Evolutionary conservation across 1,140 invertebrate species (phyloP).

Genomic region (Araneus ventricosus): DNA sequence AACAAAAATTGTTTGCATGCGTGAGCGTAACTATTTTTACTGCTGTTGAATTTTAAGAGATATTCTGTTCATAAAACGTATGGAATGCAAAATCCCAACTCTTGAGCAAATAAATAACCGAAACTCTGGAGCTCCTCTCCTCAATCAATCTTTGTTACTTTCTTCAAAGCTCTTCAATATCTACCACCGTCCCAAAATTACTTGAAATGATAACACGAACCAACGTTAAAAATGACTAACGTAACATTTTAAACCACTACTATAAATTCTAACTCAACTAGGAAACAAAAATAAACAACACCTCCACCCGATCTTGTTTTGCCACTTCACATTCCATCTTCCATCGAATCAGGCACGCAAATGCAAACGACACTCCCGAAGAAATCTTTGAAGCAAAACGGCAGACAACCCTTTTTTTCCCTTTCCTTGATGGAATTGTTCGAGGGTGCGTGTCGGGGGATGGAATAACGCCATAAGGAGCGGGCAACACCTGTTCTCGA

Average conservation of each 20-base stretch:
- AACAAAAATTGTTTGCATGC: too few species aligned
- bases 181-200: too few species aligned
- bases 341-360: not conserved
- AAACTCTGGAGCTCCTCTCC: too few species aligned
- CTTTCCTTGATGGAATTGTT: not conserved
- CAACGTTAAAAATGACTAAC: not conserved
- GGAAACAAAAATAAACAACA: not conserved
- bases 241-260: not conserved
- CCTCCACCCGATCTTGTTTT: not conserved
- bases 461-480: not conserved
- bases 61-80: too few species aligned
- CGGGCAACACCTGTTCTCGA: slow-evolving; percentile 5
- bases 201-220: not conserved
- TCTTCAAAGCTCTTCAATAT: too few species aligned
- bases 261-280: not conserved
- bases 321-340: not conserved
- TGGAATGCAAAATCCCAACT: too few species aligned
- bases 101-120: too few species aligned
- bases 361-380: slow-evolving; percentile 9
- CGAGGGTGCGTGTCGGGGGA: not conserved
- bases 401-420: not conserved
- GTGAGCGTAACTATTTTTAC: too few species aligned
- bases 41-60: too few species aligned
- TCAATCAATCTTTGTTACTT: too few species aligned
- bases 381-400: not conserved